phyloP scores from a whole-genome alignment of 2,888 invertebrate genomes.

The Nephrotoma flavescens region DNA sequence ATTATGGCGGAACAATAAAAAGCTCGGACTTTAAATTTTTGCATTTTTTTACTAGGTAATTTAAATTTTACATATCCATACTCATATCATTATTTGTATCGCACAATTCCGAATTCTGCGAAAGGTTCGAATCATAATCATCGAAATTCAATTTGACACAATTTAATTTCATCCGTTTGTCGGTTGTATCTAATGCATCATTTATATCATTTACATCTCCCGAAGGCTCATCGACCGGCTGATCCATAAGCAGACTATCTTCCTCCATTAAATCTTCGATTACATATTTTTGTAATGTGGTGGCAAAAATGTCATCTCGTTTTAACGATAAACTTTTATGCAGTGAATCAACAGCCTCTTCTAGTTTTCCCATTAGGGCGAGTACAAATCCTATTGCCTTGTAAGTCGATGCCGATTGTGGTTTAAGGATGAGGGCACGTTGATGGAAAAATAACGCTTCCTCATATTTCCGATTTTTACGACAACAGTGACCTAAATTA shows the following conservation, averaged over 20 bases:
- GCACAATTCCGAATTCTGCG: slow-evolving; percentile 17
- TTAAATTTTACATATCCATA: slow-evolving; percentile 20
- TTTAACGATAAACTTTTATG: slow-evolving; percentile 75
- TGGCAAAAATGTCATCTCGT: slow-evolving; percentile 81
- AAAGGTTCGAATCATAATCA: slow-evolving; percentile 19
- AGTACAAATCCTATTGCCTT: slow-evolving; percentile 75
- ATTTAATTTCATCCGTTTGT: neutral
- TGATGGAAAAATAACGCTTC: slow-evolving; percentile 75
- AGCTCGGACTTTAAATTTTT: neutral
- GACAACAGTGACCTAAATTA: slow-evolving; percentile 75
- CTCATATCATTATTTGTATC: slow-evolving; percentile 23
- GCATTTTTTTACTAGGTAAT: neutral
- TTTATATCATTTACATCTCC: slow-evolving; percentile 2
- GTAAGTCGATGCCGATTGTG: slow-evolving; percentile 57
- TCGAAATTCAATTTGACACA: slow-evolving; percentile 25
- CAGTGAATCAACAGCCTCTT: slow-evolving; percentile 54
- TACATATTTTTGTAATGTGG: slow-evolving; percentile 57
- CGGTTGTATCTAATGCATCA: neutral
- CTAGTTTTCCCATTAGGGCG: slow-evolving; percentile 55
- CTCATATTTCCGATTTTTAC: slow-evolving; percentile 65
- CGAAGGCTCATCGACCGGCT: neutral
- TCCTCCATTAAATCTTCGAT: slow-evolving; percentile 31
- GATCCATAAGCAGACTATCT: slow-evolving; percentile 8
- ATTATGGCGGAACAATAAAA: neutral
- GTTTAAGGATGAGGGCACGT: slow-evolving; percentile 54